Base-by-base conservation (phyloP, 2,888 invertebrate genomes). In the Orthosia incerta region DNA sequence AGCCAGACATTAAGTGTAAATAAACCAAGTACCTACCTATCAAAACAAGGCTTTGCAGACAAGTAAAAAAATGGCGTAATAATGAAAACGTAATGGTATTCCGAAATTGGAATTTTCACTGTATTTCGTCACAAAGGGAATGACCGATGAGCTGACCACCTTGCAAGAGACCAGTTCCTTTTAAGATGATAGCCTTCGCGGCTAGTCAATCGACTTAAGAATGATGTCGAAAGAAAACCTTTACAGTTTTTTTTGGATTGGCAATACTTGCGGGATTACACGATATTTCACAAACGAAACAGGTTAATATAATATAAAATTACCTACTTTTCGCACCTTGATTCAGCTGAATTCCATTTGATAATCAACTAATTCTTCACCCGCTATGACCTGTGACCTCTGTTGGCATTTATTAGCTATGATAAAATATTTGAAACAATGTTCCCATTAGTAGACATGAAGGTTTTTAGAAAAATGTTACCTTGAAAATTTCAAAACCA, bases 141-240 rank as follows among this genome's bases (percentile, higher is more conserved):
- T 82, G 76, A 86, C 80, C 84, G 85, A 82, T 76, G 86, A 76
- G 39, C 31, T 31, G 76, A 59, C 53, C 31, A 68, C 80, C 79
- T 85, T 80, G 74, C 63, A 31, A 64, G 66, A 71, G 13, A 74
- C 77, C 70, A 57, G 76, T 79, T 74, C 66, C 64, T 68, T 79
- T 71, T 50, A 59, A 71, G 60, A 53, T 63, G 71, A 31, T 73
- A 61, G 75, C 85, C 84, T 86, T 77, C 71, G 64, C 39, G 64
- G 76, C 69, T 39, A 67, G 75, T 79, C 59, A 56, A 74, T 75
- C 72, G 66, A 76, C 74, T 72, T 74, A 71, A 71, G 12, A 72
- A 64, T 68, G 53, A 67, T 86, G 71, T 77, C 69, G 80, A 74
- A 83, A 81, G 53, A 69, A 83, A 83, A 62, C 80, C 67, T 83